These are phyloP conservation scores for Empidonax alnorum DNA, from an alignment of 2,113 vertebrate genomes.

Conservation along the genomic window DNA sequence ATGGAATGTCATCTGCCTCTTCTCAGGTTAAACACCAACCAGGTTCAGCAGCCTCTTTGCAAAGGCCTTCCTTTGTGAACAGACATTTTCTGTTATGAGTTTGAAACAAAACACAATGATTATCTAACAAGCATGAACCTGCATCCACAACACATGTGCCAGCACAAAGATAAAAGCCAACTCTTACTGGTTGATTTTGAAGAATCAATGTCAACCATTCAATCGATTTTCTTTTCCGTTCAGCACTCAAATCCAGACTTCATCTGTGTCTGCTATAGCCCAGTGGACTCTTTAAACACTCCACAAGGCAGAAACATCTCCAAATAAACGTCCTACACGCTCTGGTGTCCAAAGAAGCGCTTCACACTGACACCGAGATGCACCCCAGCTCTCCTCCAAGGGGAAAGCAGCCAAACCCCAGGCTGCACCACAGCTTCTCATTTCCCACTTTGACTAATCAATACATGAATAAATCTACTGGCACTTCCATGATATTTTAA, in stretches of 20 bases:
- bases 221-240: background rate
- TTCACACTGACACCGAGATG: fast-evolving
- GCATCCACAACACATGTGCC: background rate
- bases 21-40: background rate
- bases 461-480: background rate
- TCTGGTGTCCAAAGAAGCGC: background rate
- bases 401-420: background rate
- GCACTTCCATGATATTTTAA: background rate
- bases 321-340: background rate
- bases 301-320: background rate
- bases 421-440: background rate
- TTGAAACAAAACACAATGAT: background rate
- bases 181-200: background rate
- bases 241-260: background rate
- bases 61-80: background rate
- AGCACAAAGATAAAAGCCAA: conserved; percentile 29
- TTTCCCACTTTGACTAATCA: background rate
- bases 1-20: background rate
- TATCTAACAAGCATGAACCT: conserved; percentile 52
- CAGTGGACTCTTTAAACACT: background rate
- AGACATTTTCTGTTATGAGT: background rate
- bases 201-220: conserved; percentile 17
- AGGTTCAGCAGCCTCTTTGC: background rate
- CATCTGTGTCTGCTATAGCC: background rate
- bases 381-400: background rate